Conservation (phyloP, 2,888 invertebrate species). For the Ischnura elegans region DNA sequence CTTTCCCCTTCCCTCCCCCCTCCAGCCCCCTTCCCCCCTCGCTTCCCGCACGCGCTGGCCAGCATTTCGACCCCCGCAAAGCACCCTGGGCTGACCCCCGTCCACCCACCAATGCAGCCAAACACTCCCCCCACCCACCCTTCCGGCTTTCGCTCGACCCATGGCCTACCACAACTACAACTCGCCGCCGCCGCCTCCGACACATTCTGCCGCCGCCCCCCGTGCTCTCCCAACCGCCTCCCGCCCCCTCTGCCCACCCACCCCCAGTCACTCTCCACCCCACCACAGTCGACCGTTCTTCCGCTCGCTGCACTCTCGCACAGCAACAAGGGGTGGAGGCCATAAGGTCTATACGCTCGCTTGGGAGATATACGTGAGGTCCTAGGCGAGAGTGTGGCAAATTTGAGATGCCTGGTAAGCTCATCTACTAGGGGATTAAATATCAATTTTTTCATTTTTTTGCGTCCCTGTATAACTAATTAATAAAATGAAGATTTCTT, state of each 20-base stretch:
- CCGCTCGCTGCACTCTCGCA: not conserved
- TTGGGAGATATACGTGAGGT: no score
- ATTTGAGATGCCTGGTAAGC: no score
- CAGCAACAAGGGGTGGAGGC: not conserved
- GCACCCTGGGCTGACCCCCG: constrained; percentile 1
- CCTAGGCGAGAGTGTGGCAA: no score
- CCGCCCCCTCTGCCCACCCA: not conserved
- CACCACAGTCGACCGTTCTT: not conserved
- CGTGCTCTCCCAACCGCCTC: no score
- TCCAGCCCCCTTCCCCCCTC: not conserved
- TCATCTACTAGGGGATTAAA: no score
- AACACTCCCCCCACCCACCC: not conserved
- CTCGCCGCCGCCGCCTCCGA: not conserved
- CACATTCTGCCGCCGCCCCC: not conserved
- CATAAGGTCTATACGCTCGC: no score
- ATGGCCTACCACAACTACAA: constrained; percentile 62
- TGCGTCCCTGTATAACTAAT: no score
- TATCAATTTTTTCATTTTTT: no score
- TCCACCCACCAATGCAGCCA: not conserved
- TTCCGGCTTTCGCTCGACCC: constrained; percentile 20
- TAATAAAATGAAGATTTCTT: no score
- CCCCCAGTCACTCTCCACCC: not conserved
- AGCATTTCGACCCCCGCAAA: not conserved
- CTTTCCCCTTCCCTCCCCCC: not conserved
- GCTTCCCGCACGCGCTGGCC: not conserved